These are phyloP conservation scores for Pocillopora grandis DNA, from an alignment of 92 coral and sea anemone species.

Conservation along the genomic window DNA sequence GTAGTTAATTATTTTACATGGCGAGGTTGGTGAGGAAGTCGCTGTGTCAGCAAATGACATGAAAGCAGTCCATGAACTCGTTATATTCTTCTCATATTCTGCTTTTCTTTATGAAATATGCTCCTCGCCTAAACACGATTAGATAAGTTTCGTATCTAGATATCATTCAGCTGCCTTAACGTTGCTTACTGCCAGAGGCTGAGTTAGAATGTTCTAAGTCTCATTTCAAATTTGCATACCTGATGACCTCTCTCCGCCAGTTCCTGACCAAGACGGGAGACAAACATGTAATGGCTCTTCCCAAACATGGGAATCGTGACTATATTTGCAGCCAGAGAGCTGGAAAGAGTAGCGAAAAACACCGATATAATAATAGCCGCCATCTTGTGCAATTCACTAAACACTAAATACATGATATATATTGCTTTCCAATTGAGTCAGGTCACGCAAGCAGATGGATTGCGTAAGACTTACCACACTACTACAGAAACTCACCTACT, in stretches of 20 bases:
- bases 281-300: constrained; percentile 33
- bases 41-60: too few relatives aligned
- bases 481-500: too few relatives aligned
- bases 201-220: neutral
- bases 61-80: too few relatives aligned
- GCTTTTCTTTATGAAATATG: neutral
- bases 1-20: too few relatives aligned
- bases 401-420: neutral
- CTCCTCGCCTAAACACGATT: neutral
- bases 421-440: neutral
- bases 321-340: constrained; percentile 39
- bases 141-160: neutral
- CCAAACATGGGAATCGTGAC: constrained; percentile 46
- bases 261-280: constrained; percentile 31
- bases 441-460: neutral
- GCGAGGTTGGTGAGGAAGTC: too few relatives aligned
- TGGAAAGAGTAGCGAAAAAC: constrained; percentile 15
- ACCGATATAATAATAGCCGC: neutral
- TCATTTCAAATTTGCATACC: constrained; percentile 21
- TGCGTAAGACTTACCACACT: too few relatives aligned
- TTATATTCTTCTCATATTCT: too few relatives aligned
- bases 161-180: neutral
- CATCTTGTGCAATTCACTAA: neutral
- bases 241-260: constrained; percentile 47
- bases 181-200: neutral